These are phyloP conservation scores for Hippocampus zosterae DNA, from an alignment of 2,113 vertebrate genomes.

Conservation along the genomic window DNA sequence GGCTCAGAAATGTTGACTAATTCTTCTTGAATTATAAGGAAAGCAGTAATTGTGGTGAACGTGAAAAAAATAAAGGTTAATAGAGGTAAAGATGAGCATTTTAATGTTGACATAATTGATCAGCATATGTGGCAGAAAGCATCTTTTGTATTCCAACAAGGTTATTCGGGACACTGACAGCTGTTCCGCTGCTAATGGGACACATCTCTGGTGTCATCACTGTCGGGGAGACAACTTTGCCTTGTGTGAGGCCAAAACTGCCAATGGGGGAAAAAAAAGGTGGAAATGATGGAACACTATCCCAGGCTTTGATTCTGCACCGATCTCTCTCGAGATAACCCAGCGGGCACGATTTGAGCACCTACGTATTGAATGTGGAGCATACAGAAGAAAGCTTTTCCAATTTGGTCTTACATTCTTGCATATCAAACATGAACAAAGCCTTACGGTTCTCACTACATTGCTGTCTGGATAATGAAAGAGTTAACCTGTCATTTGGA, in stretches of 20 bases:
- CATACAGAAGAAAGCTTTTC: slow-evolving; percentile 38
- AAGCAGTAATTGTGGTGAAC: not conserved
- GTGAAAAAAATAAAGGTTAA: not conserved
- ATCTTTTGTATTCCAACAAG: not conserved
- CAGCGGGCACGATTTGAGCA: slow-evolving; percentile 24
- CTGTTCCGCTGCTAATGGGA: not conserved
- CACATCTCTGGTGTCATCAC: slow-evolving; percentile 22
- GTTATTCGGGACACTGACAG: slow-evolving; percentile 2
- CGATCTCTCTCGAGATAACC: slow-evolving; percentile 10
- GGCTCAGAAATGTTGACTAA: too few relatives aligned
- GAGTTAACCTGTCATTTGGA: slow-evolving; percentile 69
- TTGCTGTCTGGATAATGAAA: slow-evolving; percentile 42
- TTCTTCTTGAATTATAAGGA: too few relatives aligned
- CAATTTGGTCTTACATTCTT: slow-evolving; percentile 20
- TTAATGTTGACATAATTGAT: too few relatives aligned
- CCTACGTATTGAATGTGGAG: slow-evolving; percentile 30
- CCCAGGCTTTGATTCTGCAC: slow-evolving; percentile 41
- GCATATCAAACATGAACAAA: slow-evolving; percentile 34
- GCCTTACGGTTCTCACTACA: slow-evolving; percentile 10
- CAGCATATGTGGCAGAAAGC: too few relatives aligned
- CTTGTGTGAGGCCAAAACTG: slow-evolving; percentile 23
- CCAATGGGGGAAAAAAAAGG: not conserved
- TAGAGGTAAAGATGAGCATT: too few relatives aligned
- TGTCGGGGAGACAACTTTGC: slow-evolving; percentile 17
- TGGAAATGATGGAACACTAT: slow-evolving; percentile 17